Conservation (phyloP, 2,113 vertebrate species). For the Aegotheles bennettii region DNA sequence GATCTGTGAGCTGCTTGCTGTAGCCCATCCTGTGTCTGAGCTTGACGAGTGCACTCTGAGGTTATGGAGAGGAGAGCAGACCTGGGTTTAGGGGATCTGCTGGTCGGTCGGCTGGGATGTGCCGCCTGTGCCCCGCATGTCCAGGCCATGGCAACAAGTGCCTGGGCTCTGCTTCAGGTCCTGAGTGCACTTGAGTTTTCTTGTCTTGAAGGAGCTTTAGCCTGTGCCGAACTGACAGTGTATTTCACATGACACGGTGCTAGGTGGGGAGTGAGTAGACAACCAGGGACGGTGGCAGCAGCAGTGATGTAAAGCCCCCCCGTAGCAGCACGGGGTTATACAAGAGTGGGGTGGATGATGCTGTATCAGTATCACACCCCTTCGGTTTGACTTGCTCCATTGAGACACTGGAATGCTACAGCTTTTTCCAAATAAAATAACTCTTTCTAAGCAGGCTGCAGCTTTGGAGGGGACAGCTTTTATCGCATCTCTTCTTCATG, state of each 20-base stretch:
- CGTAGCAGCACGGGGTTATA: neutral
- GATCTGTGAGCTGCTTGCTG: neutral
- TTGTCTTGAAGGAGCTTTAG: neutral
- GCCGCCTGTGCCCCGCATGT: neutral
- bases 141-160: neutral
- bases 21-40: neutral
- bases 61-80: neutral
- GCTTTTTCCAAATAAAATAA: conserved; percentile 30
- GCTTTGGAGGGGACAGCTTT: conserved; percentile 16
- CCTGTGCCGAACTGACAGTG: neutral
- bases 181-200: neutral
- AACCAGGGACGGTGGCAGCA: fast-evolving
- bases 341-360: neutral
- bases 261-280: neutral
- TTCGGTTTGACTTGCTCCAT: neutral
- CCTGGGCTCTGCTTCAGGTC: neutral
- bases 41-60: neutral
- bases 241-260: neutral
- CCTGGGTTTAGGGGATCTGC: neutral
- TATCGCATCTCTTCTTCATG: neutral
- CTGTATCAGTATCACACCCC: neutral
- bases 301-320: fast-evolving
- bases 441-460: conserved; percentile 16
- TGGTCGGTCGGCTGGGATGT: neutral
- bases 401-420: neutral